Percentiles rank a stretch among this genome's conserved stretches.
Evolutionary conservation across 2,113 vertebrate genomes (phyloP).

Genomic region (Psephotus haematonotus): DNA sequence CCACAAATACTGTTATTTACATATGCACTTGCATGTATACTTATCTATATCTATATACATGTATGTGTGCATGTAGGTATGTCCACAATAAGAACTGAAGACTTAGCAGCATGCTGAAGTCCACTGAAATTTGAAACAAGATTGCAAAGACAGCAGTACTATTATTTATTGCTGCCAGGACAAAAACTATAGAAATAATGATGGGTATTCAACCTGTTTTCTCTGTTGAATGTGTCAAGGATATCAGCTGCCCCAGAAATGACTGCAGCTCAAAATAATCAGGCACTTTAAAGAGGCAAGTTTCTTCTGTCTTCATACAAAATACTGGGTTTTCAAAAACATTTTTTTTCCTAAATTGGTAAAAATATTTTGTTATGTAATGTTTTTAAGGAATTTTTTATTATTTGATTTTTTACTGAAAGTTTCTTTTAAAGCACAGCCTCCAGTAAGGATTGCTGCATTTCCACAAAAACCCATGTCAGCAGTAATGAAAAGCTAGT

Average conservation of each 20-base stretch:
- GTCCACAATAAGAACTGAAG: not conserved
- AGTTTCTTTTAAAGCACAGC: not conserved
- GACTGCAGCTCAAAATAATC: not conserved
- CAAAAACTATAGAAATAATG: not conserved
- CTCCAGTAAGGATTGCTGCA: not conserved
- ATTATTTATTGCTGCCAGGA: not conserved
- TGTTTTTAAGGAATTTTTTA: not conserved
- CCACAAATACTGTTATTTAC: not conserved
- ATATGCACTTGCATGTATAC: no score
- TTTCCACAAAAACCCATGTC: not conserved
- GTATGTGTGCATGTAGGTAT: no score
- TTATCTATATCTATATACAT: rapidly evolving
- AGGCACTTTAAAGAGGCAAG: not conserved
- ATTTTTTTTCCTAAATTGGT: not conserved
- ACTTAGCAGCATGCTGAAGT: not conserved
- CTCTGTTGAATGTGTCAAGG: slow-evolving; percentile 20
- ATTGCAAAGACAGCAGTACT: no score
- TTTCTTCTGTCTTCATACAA: not conserved
- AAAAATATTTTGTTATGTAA: not conserved
- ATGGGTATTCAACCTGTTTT: slow-evolving; percentile 12
- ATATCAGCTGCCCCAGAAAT: not conserved
- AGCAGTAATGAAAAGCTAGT: not conserved
- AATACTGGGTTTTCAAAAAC: not conserved
- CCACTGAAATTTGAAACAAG: not conserved
- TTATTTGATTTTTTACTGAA: not conserved